phyloP scores from a whole-genome alignment of 2,113 vertebrate species.

The Smithornis capensis region DNA sequence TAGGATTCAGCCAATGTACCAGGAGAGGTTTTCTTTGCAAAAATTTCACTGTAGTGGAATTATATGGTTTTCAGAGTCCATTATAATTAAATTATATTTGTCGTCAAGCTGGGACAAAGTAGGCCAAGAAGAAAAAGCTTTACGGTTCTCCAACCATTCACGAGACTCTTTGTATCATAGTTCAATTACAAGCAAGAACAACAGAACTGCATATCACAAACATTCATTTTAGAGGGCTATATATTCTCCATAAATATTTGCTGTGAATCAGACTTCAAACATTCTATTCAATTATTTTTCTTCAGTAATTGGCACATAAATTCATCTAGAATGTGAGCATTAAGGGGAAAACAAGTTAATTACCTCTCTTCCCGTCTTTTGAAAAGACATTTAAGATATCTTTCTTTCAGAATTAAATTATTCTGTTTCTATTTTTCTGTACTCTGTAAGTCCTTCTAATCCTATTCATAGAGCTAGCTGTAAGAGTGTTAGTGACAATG shows the following conservation, averaged over 20 bases:
- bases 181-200: neutral
- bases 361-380: neutral
- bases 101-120: neutral
- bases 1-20: neutral
- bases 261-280: neutral
- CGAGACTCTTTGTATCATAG: neutral
- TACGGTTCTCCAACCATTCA: neutral
- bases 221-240: neutral
- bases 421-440: neutral
- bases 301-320: neutral
- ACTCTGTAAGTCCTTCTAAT: neutral
- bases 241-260: neutral
- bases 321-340: neutral
- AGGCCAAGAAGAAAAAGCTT: neutral
- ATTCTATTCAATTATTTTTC: neutral
- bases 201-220: neutral
- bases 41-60: neutral
- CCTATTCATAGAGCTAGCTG: neutral
- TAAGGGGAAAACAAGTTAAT: neutral
- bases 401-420: neutral
- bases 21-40: neutral
- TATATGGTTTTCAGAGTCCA: neutral
- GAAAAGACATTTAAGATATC: neutral
- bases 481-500: neutral
- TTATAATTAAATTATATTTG: slow-evolving; percentile 7